These are phyloP conservation scores for Tretioscincus oriximinensis DNA, from an alignment of 2,113 vertebrate species.

Conservation along the genomic window DNA sequence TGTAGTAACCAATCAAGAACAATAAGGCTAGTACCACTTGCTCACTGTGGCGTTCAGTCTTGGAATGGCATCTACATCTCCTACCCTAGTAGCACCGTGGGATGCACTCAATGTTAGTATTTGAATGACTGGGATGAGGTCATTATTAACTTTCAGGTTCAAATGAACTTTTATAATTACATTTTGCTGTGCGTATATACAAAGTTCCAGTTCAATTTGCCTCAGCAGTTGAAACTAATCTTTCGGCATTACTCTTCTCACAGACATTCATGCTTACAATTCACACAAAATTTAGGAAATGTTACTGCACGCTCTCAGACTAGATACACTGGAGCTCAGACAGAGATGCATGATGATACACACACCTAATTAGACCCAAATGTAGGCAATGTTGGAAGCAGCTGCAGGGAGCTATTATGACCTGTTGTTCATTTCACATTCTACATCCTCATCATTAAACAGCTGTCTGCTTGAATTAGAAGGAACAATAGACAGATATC, in stretches of 20 bases:
- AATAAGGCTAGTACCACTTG: too few relatives aligned
- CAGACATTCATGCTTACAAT: not conserved
- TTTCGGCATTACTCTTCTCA: not conserved
- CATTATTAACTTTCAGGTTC: too few relatives aligned
- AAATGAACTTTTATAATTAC: too few relatives aligned
- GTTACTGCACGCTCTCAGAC: not conserved
- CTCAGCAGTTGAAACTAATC: not conserved
- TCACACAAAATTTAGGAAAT: not conserved
- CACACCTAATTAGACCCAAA: not conserved
- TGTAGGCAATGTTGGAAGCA: not conserved
- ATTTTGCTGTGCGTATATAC: too few relatives aligned
- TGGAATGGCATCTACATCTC: too few relatives aligned
- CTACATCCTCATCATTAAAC: fast-evolving
- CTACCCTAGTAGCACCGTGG: too few relatives aligned
- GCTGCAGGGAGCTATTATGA: not conserved
- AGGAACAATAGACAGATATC: not conserved
- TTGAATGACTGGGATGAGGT: too few relatives aligned
- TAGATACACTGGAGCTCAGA: not conserved
- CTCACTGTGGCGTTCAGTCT: too few relatives aligned
- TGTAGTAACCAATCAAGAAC: too few relatives aligned
- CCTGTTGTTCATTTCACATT: not conserved
- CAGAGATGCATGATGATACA: not conserved
- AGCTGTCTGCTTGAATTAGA: not conserved
- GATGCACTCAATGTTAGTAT: too few relatives aligned
- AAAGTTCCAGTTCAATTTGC: not conserved